A percentile compares a stretch with the other conserved stretches of the same genome.
phyloP scores from a whole-genome alignment of 2,113 vertebrate species.

The Pygoscelis antarcticus region DNA sequence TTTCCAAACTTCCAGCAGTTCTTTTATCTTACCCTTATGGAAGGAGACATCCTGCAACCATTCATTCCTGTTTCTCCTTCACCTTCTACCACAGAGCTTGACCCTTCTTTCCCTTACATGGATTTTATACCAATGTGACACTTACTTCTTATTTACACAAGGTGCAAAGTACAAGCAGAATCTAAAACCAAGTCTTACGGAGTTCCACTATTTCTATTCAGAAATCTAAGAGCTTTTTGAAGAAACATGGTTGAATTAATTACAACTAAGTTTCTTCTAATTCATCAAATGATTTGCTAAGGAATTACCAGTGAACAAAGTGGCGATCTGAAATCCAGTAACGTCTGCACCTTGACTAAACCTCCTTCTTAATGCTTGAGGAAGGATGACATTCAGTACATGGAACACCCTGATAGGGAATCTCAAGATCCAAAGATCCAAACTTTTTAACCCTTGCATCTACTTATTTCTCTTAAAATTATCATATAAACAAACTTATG shows the following conservation, averaged over 20 bases:
- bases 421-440: neutral
- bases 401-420: neutral
- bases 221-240: neutral
- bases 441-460: neutral
- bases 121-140: neutral
- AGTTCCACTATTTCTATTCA: neutral
- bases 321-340: neutral
- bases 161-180: conserved; percentile 32
- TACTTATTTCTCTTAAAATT: neutral
- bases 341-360: neutral
- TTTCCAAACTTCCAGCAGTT: neutral
- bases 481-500: neutral
- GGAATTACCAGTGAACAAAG: neutral
- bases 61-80: neutral
- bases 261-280: neutral
- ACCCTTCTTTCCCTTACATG: neutral
- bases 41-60: neutral
- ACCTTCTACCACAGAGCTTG: neutral
- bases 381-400: neutral
- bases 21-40: neutral
- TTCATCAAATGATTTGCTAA: neutral
- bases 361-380: neutral
- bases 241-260: neutral
- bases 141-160: conserved; percentile 27
- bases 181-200: neutral